Evolutionary conservation across 2,113 vertebrate genomes (phyloP).

Genomic region (Sceloporus undulatus): DNA sequence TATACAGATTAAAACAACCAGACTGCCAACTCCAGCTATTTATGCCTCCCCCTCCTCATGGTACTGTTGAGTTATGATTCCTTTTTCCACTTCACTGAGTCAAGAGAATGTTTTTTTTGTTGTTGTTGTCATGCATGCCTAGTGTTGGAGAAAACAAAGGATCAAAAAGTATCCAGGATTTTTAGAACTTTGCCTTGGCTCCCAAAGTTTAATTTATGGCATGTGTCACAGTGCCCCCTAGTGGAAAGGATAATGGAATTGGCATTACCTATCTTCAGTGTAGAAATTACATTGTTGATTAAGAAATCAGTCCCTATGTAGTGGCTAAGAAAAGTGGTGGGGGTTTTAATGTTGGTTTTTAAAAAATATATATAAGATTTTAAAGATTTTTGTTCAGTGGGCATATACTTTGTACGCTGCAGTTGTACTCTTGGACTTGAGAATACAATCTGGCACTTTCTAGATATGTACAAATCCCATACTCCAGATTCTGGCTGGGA

Average conservation of each 20-base stretch:
- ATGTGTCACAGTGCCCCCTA: conserved; percentile 74
- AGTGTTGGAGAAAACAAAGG: not conserved
- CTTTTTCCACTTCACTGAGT: conserved; percentile 15
- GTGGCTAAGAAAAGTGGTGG: too few relatives aligned
- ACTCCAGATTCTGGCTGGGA: too few relatives aligned
- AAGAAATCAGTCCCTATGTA: too few relatives aligned
- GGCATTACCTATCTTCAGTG: not conserved
- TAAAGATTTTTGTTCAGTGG: too few relatives aligned
- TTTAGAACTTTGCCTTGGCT: not conserved
- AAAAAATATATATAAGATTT: too few relatives aligned
- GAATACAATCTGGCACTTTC: too few relatives aligned
- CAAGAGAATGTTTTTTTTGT: not conserved
- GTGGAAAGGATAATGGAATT: conserved; percentile 59
- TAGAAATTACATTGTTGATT: too few relatives aligned
- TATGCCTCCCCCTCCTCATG: not conserved
- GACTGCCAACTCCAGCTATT: not conserved
- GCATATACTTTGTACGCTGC: too few relatives aligned
- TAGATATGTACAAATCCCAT: too few relatives aligned
- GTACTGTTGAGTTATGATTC: not conserved
- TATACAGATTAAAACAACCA: not conserved
- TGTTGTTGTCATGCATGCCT: not conserved
- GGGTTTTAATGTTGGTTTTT: too few relatives aligned
- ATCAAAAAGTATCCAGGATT: conserved; percentile 2
- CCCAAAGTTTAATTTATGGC: conserved; percentile 42
- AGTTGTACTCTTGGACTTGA: too few relatives aligned